Evolutionary conservation across 2,113 vertebrate species (phyloP).

Genomic region (Nettapus auritus): DNA sequence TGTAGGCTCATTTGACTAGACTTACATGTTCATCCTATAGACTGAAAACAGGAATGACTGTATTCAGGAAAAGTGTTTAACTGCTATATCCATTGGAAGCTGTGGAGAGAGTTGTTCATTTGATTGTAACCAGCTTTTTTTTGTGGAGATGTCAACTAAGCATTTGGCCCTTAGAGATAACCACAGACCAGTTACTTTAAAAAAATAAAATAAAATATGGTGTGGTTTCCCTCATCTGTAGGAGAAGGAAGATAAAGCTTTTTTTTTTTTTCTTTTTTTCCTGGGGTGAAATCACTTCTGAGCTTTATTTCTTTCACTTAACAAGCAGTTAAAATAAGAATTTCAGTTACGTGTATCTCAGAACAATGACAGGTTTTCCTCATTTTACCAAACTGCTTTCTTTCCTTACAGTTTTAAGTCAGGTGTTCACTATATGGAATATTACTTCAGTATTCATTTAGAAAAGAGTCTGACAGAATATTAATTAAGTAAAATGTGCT

Average conservation of each 20-base stretch:
- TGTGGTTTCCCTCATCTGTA: not conserved
- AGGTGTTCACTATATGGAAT: not conserved
- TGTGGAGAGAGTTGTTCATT: not conserved
- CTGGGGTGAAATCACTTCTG: not conserved
- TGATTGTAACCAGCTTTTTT: not conserved
- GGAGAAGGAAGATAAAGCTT: not conserved
- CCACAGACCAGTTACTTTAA: not conserved
- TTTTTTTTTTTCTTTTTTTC: not conserved
- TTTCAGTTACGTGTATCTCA: not conserved
- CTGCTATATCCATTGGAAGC: not conserved
- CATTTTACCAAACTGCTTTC: not conserved
- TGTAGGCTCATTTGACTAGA: not conserved
- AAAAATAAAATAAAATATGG: not conserved
- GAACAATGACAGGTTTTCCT: not conserved
- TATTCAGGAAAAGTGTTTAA: not conserved
- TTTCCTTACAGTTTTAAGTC: not conserved
- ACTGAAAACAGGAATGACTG: not conserved
- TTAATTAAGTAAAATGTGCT: not conserved
- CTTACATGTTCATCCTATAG: rapidly evolving
- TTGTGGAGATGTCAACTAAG: not conserved
- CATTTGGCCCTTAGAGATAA: not conserved
- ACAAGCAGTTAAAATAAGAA: not conserved
- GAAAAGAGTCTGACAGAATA: not conserved
- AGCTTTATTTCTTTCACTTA: not conserved
- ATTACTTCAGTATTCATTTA: not conserved